These are phyloP conservation scores for Erythrolamprus reginae DNA, from an alignment of 2,113 vertebrate genomes.

Conservation along the genomic window DNA sequence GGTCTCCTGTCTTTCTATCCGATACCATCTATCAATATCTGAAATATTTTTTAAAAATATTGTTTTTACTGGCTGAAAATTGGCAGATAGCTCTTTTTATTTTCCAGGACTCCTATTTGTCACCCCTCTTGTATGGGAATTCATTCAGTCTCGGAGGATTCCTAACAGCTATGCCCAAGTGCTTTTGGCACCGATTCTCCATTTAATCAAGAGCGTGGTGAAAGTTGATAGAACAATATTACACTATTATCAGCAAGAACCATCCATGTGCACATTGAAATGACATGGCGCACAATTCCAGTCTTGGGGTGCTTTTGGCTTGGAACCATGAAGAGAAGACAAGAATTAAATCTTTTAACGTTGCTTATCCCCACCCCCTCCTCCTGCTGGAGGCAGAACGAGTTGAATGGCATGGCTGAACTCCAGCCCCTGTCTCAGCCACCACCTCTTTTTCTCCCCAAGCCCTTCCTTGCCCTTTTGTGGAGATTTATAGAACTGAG, in stretches of 20 bases:
- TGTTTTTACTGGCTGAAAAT: not conserved
- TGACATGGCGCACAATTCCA: not conserved
- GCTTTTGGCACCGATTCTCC: not conserved
- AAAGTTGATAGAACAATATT: not conserved
- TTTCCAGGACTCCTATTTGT: not conserved
- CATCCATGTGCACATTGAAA: accelerated
- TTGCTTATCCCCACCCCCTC: not conserved
- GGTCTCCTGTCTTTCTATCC: not conserved
- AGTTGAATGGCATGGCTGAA: constrained; percentile 3
- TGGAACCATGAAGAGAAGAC: not conserved
- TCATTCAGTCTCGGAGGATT: not conserved
- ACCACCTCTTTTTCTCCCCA: constrained; percentile 30
- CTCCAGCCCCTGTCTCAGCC: constrained; percentile 25
- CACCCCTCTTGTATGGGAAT: not conserved
- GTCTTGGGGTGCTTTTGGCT: not conserved
- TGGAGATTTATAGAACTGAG: constrained; percentile 69
- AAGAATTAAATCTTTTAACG: not conserved
- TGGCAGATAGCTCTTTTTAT: not conserved
- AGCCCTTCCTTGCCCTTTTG: constrained; percentile 55
- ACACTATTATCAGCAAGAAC: not conserved
- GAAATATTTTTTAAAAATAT: not conserved
- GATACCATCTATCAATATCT: not conserved
- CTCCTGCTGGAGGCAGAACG: not conserved
- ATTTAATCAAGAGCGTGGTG: not conserved
- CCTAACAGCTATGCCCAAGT: too few species aligned